phyloP scores from a whole-genome alignment of 2,113 vertebrate species.

The Chascanopsetta lugubris region DNA sequence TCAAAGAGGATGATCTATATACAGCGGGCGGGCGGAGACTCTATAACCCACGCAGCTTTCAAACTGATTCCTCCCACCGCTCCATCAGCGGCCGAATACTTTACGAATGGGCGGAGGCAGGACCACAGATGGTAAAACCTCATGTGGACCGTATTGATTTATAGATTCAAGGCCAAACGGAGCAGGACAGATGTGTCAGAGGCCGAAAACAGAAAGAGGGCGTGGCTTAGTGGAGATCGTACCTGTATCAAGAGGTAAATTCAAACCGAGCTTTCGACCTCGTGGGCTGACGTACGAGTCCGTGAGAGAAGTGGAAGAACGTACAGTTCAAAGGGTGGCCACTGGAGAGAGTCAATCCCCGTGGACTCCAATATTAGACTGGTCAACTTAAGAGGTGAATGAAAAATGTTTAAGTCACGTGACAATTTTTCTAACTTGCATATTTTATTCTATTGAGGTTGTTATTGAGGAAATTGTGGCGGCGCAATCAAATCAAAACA shows the following conservation, averaged over 20 bases:
- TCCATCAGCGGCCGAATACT: conserved; percentile 40
- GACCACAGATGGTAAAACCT: conserved; percentile 25
- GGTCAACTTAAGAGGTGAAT: no score
- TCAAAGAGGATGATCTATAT: conserved; percentile 47
- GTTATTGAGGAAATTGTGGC: no score
- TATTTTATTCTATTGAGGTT: no score
- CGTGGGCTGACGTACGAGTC: no score
- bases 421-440: no score
- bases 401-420: no score
- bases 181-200: conserved; percentile 53
- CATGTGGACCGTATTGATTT: conserved; percentile 43
- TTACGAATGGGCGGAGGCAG: conserved; percentile 20
- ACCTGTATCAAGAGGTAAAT: conserved; percentile 42
- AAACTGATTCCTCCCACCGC: conserved; percentile 24
- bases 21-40: conserved; percentile 29
- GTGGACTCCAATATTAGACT: no score
- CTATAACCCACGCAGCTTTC: conserved; percentile 50
- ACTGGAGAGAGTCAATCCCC: no score
- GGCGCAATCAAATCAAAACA: background rate
- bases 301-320: no score
- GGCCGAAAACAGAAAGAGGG: conserved; percentile 52
- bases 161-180: conserved; percentile 55
- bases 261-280: background rate
- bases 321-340: no score
- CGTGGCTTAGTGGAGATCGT: no score